Base-by-base conservation (phyloP, 2,888 invertebrate genomes). In the Cryptophagus acutangulus region DNA sequence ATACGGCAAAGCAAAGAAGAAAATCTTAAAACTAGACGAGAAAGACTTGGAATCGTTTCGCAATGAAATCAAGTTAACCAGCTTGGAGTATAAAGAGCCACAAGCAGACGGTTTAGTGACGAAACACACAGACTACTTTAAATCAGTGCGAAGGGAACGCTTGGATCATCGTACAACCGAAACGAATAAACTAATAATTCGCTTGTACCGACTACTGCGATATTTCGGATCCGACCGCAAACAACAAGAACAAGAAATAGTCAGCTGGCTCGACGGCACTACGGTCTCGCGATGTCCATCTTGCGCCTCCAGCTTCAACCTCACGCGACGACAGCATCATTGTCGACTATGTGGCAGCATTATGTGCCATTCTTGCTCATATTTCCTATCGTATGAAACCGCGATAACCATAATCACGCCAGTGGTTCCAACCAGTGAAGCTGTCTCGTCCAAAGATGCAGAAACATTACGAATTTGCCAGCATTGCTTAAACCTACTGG, bases 341-440 rank as follows among this genome's bases (percentile, higher is more conserved):
- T 99, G 99, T 63, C 76, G 96, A 46, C 75, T 97, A 2, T 97
- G 92, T 66, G 96, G 96, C 1, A 86, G 88, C 40, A 83, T 96
- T 44, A 84, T 95, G 77, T 96, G 96, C 65, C 80, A 90, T 63
- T 84, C 86, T 55, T 96, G 96, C 66, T 94, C 94, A 1, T 73
- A 82, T 56, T 94, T 92, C 68, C 72, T 96, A 52, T 77, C 86
- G 30, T 73, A 88, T 48, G 75, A 81, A 52, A 77, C 81, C 66
- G 94, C 92, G 50, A 5, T 14, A 26, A 15, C 16, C 16, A 28
- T 5, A 1, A 30, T 12, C 16, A 26, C 9, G 12, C 8, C n/a
- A 24, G 62, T 71, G 5, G 64, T 66, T 16, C 65, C 66, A 17
- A 53, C 65, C 3, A 66, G 49, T 4, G 51, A 40, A 45, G 67